Evolutionary conservation across 2,113 vertebrate genomes (phyloP).

Genomic region (Marcusenius ussheri): DNA sequence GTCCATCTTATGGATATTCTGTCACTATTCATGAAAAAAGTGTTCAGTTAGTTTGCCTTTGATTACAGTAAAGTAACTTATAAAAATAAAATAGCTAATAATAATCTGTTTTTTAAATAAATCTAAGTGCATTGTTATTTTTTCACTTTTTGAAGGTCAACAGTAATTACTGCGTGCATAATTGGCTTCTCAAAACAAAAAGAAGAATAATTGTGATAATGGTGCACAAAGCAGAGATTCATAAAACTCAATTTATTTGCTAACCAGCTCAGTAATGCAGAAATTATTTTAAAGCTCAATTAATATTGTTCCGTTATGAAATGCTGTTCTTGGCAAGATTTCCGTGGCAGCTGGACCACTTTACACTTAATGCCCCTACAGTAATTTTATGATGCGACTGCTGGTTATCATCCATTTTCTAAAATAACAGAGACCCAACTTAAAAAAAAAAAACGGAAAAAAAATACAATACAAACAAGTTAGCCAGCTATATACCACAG

Average conservation of each 20-base stretch:
- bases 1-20: not conserved
- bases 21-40: not conserved
- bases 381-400: slow-evolving; percentile 23
- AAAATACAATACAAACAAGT: not conserved
- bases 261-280: slow-evolving; percentile 13
- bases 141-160: slow-evolving; percentile 8
- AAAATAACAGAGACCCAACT: slow-evolving; percentile 13
- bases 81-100: not conserved
- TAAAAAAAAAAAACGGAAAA: not conserved
- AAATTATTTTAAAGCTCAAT: not conserved
- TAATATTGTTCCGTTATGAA: slow-evolving; percentile 21
- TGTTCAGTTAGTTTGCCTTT: not conserved
- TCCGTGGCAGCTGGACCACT: slow-evolving; percentile 28
- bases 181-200: slow-evolving; percentile 24
- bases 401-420: slow-evolving; percentile 22
- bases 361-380: slow-evolving; percentile 33
- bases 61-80: not conserved
- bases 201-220: slow-evolving; percentile 5
- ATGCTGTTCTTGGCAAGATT: slow-evolving; percentile 15
- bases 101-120: not conserved
- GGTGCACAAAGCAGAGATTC: slow-evolving; percentile 29
- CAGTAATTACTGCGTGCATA: slow-evolving; percentile 29
- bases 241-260: slow-evolving; percentile 15
- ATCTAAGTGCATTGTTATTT: not conserved
- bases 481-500: not conserved